Percentiles rank a stretch among this genome's conserved stretches.
Evolutionary conservation across 1,140 invertebrate species (phyloP).

Genomic region (Heliothis virescens): DNA sequence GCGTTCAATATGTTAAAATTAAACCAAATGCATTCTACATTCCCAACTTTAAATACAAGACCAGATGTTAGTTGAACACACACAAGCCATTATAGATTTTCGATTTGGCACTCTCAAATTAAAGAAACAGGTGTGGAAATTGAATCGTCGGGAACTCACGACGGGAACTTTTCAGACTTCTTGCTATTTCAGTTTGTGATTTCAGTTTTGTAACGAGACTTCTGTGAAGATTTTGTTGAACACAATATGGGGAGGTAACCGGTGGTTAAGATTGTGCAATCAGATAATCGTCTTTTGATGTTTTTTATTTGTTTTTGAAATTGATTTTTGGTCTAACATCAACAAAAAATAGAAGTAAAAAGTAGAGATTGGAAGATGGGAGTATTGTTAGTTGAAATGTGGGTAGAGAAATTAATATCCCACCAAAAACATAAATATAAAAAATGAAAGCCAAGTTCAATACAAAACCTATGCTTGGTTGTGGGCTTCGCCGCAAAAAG

Average conservation of each 20-base stretch:
- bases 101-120: constrained; percentile 34
- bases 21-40: no score
- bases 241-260: background rate
- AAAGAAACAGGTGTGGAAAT: constrained; percentile 42
- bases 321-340: background rate
- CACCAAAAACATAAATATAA: no score
- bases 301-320: background rate
- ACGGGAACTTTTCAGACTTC: constrained; percentile 10
- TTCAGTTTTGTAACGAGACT: constrained; percentile 23
- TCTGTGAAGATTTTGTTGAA: constrained; percentile 13
- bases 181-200: constrained; percentile 27
- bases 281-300: background rate
- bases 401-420: no score
- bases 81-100: constrained; percentile 29
- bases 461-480: no score
- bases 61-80: background rate
- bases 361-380: no score
- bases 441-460: no score
- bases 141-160: constrained; percentile 18
- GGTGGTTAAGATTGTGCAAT: background rate
- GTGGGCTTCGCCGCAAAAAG: no score
- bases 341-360: no score
- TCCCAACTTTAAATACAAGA: background rate
- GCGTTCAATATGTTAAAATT: no score
- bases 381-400: no score